Percentiles rank a stretch among this genome's conserved stretches.
Evolutionary conservation across 1,140 invertebrate genomes (phyloP).

Genomic region (Drosophila repleta): DNA sequence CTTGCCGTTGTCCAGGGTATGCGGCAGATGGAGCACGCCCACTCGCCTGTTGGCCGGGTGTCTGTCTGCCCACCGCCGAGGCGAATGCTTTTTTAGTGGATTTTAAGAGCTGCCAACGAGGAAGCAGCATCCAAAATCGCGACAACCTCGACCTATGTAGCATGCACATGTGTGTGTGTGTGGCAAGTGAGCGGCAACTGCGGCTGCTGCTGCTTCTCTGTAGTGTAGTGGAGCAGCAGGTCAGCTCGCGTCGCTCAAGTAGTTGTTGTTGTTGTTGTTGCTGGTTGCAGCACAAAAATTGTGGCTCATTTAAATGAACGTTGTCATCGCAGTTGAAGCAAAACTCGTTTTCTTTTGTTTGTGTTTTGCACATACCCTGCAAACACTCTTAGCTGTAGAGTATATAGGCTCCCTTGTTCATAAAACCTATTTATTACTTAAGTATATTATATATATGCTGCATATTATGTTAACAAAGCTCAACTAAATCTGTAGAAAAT

Average conservation of each 20-base stretch:
- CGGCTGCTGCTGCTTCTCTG: conserved; percentile 14
- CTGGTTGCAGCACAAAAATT: conserved; percentile 20
- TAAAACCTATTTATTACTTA: too few relatives aligned
- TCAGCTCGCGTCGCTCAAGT: conserved; percentile 21
- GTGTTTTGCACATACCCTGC: background rate
- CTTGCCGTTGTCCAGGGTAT: background rate
- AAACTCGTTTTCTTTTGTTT: conserved; percentile 26
- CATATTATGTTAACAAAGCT: too few relatives aligned
- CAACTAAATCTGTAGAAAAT: too few relatives aligned
- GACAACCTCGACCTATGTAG: conserved; percentile 53
- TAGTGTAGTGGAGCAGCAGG: conserved; percentile 58
- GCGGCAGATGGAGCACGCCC: background rate
- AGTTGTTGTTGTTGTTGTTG: conserved; percentile 16
- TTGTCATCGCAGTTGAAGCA: conserved; percentile 18
- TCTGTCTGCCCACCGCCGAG: background rate
- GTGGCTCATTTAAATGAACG: conserved; percentile 45
- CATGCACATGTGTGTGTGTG: conserved; percentile 5
- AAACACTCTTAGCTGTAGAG: background rate
- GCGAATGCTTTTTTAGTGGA: conserved; percentile 6
- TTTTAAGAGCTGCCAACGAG: conserved; percentile 34
- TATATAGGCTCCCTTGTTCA: too few relatives aligned
- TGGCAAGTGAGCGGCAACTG: conserved; percentile 35
- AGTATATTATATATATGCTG: too few relatives aligned
- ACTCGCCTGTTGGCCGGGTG: background rate
- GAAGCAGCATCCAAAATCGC: conserved; percentile 43